Percentiles rank a stretch among this genome's conserved stretches.
Conservation (phyloP, 1,140 invertebrate species). For the Centruroides vittatus region DNA sequence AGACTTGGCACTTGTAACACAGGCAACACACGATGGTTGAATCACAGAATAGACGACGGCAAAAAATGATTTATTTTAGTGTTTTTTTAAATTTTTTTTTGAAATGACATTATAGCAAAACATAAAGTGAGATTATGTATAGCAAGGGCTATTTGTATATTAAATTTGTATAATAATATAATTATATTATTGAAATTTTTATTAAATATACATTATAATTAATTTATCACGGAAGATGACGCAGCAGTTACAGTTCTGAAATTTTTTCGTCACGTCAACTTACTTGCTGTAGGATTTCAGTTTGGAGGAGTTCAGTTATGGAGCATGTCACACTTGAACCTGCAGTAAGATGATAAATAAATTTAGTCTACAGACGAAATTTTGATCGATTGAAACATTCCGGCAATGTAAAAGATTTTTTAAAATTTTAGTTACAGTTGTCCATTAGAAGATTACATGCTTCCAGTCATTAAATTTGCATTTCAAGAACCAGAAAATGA, state of each 20-base stretch:
- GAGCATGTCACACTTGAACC: conserved; percentile 39
- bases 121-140: too few relatives aligned
- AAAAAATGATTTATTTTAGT: too few relatives aligned
- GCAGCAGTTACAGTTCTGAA: conserved; percentile 36
- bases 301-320: conserved; percentile 53
- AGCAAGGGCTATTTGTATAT: too few relatives aligned
- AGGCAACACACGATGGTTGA: too few relatives aligned
- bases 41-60: too few relatives aligned
- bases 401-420: too few relatives aligned
- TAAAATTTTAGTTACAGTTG: background rate
- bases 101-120: too few relatives aligned
- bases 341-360: conserved; percentile 32
- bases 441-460: conserved; percentile 24
- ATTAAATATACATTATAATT: background rate
- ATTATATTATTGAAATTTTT: too few relatives aligned
- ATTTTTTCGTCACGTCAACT: conserved; percentile 44
- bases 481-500: conserved; percentile 67
- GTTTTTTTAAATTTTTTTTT: too few relatives aligned
- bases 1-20: too few relatives aligned
- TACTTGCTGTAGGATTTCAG: conserved; percentile 46
- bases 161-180: too few relatives aligned
- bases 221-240: conserved; percentile 24
- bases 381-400: background rate
- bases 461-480: conserved; percentile 47
- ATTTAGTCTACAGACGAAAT: background rate